Evolutionary conservation across 2,113 vertebrate species (phyloP).

Genomic region (Genyomyrus donnyi): DNA sequence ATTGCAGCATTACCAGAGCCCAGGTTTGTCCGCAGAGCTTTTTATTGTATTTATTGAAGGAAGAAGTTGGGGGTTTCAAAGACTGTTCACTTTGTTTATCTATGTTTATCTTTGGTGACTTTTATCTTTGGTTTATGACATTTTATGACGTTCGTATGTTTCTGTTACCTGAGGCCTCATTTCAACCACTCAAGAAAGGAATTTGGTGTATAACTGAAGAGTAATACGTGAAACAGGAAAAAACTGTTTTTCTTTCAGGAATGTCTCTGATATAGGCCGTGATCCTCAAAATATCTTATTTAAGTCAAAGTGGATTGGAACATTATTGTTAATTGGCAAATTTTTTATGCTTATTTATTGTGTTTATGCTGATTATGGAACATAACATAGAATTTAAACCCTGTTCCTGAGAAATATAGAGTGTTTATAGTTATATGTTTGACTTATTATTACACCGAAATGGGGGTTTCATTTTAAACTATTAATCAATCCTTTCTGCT

Average conservation of each 20-base stretch:
- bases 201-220: background rate
- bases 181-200: background rate
- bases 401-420: background rate
- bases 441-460: background rate
- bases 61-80: constrained; percentile 60
- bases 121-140: constrained; percentile 61
- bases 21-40: constrained; percentile 28
- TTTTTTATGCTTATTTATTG: background rate
- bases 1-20: constrained; percentile 49
- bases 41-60: constrained; percentile 46
- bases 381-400: background rate
- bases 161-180: background rate
- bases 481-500: background rate
- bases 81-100: constrained; percentile 63
- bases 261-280: background rate
- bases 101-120: constrained; percentile 70
- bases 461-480: background rate
- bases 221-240: background rate
- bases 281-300: background rate
- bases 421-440: background rate
- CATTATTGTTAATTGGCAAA: background rate
- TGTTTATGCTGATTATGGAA: background rate
- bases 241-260: background rate
- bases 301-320: background rate
- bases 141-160: constrained; percentile 38